A percentile compares a stretch with the other conserved stretches of the same genome.
Evolutionary conservation across 2,797 vertebrate species (phyloP).

Genomic region (Thalassophryne amazonica): DNA sequence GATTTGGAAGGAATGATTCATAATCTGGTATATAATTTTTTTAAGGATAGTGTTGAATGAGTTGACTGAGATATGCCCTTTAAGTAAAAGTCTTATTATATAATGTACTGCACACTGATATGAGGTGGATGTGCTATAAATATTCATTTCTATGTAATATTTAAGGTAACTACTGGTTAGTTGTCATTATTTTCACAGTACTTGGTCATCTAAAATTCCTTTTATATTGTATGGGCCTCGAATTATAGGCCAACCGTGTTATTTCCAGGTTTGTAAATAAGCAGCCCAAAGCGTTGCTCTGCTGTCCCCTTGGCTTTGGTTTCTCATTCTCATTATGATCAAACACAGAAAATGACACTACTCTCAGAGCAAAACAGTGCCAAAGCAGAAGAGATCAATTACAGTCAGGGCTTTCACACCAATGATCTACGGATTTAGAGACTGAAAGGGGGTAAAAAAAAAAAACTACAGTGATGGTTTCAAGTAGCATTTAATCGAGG

Average conservation of each 20-base stretch:
- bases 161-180: slow-evolving; percentile 16
- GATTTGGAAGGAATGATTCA: too few relatives aligned
- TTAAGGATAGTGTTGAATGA: too few relatives aligned
- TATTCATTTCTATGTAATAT: slow-evolving; percentile 6
- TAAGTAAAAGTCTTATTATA: too few relatives aligned
- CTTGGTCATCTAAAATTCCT: slow-evolving; percentile 31
- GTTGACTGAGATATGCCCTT: too few relatives aligned
- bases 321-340: slow-evolving; percentile 71
- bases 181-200: slow-evolving; percentile 31
- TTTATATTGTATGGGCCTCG: slow-evolving; percentile 34
- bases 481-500: slow-evolving; percentile 33
- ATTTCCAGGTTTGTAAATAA: slow-evolving; percentile 61
- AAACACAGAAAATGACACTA: slow-evolving; percentile 59
- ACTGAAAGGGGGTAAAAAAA: slow-evolving; percentile 5
- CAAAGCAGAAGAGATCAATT: slow-evolving; percentile 56
- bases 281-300: slow-evolving; percentile 36
- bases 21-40: too few relatives aligned
- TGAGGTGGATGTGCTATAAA: slow-evolving; percentile 1
- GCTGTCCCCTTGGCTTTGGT: slow-evolving; percentile 58
- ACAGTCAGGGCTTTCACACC: slow-evolving; percentile 53
- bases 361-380: slow-evolving; percentile 35
- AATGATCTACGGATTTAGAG: slow-evolving; percentile 28
- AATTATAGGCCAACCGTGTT: slow-evolving; percentile 46
- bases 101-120: slow-evolving; percentile 4
- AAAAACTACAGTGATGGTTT: slow-evolving; percentile 11